phyloP scores from a whole-genome alignment of 2,888 invertebrate species.

The Leucoma salicis region DNA sequence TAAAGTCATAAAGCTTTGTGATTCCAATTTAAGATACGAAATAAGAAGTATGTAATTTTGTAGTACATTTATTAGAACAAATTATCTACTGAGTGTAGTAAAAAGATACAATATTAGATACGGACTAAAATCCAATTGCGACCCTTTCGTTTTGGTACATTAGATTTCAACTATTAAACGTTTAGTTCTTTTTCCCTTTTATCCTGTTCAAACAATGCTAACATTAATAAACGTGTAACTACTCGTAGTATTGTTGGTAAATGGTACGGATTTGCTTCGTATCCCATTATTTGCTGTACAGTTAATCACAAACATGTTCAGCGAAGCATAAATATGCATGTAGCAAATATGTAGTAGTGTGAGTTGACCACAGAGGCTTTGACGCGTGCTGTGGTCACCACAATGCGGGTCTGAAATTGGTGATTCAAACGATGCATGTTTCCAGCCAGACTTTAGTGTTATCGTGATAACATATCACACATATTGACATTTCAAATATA shows the following conservation, averaged over 20 bases:
- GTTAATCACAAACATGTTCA: conserved; percentile 42
- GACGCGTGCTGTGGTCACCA: conserved; percentile 73
- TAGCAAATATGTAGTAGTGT: conserved; percentile 52
- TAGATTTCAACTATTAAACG: neutral
- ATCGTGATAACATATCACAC: no score
- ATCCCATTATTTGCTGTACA: conserved; percentile 37
- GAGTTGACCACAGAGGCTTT: conserved; percentile 67
- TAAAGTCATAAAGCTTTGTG: conserved; percentile 26
- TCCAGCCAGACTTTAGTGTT: conserved; percentile 40
- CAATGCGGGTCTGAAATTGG: conserved; percentile 73
- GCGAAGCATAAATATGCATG: conserved; percentile 42
- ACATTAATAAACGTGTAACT: conserved; percentile 1
- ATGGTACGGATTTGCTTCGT: conserved; percentile 25
- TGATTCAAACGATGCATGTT: conserved; percentile 62
- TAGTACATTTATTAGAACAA: neutral
- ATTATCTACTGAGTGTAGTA: neutral
- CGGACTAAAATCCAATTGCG: neutral
- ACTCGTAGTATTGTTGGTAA: conserved; percentile 8
- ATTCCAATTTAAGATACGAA: conserved; percentile 18
- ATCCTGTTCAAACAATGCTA: conserved; percentile 1
- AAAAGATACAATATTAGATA: neutral
- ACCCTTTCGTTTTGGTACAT: neutral
- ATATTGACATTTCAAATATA: no score
- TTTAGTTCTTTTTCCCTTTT: neutral
- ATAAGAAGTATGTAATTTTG: conserved; percentile 5